Conservation (phyloP, 2,113 vertebrate species). For the Bubalus kerabau region DNA sequence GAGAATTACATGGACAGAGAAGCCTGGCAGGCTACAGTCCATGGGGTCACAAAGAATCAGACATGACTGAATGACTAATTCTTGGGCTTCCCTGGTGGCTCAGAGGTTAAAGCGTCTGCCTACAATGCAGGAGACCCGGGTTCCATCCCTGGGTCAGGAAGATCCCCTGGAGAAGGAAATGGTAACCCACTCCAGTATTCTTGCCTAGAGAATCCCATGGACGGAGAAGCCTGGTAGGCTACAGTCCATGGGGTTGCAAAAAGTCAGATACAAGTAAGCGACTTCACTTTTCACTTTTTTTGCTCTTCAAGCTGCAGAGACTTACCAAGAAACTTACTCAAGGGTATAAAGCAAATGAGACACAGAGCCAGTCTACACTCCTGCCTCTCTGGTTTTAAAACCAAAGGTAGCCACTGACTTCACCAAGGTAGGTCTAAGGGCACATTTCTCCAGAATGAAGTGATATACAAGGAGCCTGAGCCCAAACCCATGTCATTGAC, state of each 20-base stretch:
- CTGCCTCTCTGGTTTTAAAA: background rate
- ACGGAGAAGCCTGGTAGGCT: background rate
- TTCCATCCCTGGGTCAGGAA: too few species aligned
- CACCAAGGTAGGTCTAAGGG: background rate
- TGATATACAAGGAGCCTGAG: background rate
- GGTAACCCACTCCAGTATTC: too few species aligned
- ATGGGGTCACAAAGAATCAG: background rate
- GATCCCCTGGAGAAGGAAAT: too few species aligned
- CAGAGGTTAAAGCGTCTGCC: too few species aligned
- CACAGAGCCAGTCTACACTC: background rate
- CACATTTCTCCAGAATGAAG: background rate
- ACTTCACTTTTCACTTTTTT: background rate
- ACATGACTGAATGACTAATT: background rate
- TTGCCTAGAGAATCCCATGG: too few species aligned
- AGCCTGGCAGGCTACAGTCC: background rate
- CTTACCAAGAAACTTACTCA: background rate
- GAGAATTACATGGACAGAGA: background rate
- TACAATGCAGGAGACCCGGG: too few species aligned
- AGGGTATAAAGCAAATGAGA: background rate
- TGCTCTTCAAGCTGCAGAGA: background rate
- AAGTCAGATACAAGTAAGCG: fast-evolving
- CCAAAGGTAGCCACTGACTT: background rate
- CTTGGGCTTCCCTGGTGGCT: too few species aligned
- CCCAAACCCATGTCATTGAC: background rate
- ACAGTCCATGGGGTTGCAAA: background rate